phyloP scores from a whole-genome alignment of 2,888 invertebrate genomes.

The Coelopa pilipes region DNA sequence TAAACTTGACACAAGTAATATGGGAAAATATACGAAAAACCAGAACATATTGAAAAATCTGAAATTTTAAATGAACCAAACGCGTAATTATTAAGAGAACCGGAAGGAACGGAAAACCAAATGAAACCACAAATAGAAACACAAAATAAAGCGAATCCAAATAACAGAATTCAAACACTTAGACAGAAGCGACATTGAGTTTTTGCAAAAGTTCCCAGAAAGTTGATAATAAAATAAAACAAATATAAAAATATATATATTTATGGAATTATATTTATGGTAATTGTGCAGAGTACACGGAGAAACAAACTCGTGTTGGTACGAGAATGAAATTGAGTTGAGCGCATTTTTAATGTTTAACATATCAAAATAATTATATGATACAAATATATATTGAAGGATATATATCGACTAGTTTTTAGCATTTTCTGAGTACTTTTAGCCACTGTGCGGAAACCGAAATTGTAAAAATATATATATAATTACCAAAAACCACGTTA shows the following conservation, averaged over 20 bases:
- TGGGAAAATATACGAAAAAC: conserved; percentile 17
- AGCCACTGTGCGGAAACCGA: conserved; percentile 25
- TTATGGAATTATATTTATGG: conserved; percentile 32
- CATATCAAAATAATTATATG: conserved; percentile 37
- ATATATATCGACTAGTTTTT: conserved; percentile 32
- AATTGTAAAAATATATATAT: conserved; percentile 16
- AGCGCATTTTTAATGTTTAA: conserved; percentile 36
- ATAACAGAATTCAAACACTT: conserved; percentile 35
- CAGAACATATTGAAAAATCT: conserved; percentile 28
- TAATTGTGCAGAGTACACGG: conserved; percentile 15
- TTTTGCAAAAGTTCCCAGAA: neutral
- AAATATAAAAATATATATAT: conserved; percentile 7
- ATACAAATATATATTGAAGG: conserved; percentile 29
- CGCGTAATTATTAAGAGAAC: conserved; percentile 25
- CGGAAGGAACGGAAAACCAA: conserved; percentile 27
- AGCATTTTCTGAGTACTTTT: conserved; percentile 36
- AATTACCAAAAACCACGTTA: conserved; percentile 16
- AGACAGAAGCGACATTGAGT: conserved; percentile 40
- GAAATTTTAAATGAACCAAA: conserved; percentile 12
- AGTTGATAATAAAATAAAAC: neutral
- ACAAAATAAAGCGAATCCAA: conserved; percentile 36
- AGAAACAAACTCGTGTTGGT: neutral
- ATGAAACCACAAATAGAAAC: conserved; percentile 34
- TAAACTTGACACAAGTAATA: conserved; percentile 35
- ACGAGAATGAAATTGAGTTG: conserved; percentile 19